Evolutionary conservation across 2,888 invertebrate species (phyloP), one percentile per base, ranked within the genome.

Genomic region (Drosophila setosimentum): DNA sequence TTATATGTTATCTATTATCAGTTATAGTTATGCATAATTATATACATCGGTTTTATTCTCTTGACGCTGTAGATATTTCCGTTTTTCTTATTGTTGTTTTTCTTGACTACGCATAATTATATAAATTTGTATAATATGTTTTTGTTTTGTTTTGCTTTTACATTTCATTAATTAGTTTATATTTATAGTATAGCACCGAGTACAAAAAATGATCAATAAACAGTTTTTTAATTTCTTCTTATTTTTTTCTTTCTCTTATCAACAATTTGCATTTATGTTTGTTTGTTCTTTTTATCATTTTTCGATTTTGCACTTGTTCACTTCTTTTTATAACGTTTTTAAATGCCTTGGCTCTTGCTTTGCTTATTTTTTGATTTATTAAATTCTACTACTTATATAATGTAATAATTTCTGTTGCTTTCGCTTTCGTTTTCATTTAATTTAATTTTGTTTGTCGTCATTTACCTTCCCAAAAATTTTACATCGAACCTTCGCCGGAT

Each of bases 131-230:
- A 83, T 80, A 78, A 76, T 82, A 73, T 65, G 27, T 59, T 65
- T 58, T 42, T 51, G 16, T 66, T 55, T 76, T 62, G 33, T 60
- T 78, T 66, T 66, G 61, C 61, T 21, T 74, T 70, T 69, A 64
- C 62, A 69, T 83, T 67, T 85, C 72, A 72, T 89, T 82, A 86
- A 89, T 80, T 88, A 89, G 83, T 86, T 82, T 69, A 85, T 87
- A 86, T 88, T 84, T 92, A 92, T 92, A 91, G 91, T 92, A 92
- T 92, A 92, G 92, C 92, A 92, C 92, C 92, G 91, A 92, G 91
- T 92, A 92, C 88, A 92, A 92, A 91, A 91, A 91, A 91, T 87
- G 81, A 88, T 82, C 77, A 83, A 76, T 82, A 83, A 89, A 88
- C 83, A 89, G 73, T 75, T 71, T 76, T 75, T 51, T 21, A 69